Base-by-base conservation (phyloP, 2,797 vertebrate species). In the Pseudomugil tenellus region DNA sequence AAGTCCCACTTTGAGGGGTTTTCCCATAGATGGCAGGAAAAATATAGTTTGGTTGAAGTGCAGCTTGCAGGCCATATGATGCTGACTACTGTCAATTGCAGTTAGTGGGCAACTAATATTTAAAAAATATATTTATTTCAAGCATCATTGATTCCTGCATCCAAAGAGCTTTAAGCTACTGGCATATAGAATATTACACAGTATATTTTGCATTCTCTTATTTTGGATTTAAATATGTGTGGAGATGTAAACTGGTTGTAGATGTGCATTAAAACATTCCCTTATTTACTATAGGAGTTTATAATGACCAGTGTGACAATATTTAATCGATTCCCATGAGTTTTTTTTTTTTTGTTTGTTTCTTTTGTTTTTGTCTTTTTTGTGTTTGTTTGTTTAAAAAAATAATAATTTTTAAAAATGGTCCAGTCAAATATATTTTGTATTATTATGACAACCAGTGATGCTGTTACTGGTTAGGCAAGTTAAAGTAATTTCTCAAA, bases 21-120 rank as follows among this genome's bases (percentile, higher is more conserved):
- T 95, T 94, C 92, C 93, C 92, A 84, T 60, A 65, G 46, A 75
- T 35, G 64, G 39, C 64, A 75, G 72, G 64, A 25, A 34, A 32
- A 34, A 43, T 23, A 10, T 76, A 73, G 92, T 90, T 94, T 49
- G 93, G 91, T 90, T 90, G 93, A 72, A 60, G 62, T 14, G 85
- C 6, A 79, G 68, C 25, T 52, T 19, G 51, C 46, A 72, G 29
- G 13, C 25, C 28, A 74, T 43, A 74, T 19, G 35, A 77, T 51
- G 67, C 54, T 57, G 31, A 58, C 16, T 28, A 17, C 55, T 23
- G 32, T 31, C 10, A 58, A 21, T 32, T 58, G 11, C 46, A 55
- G 39, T 58, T 49, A 53, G 28, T 51, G 16, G 9, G 48, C 21
- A 14, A 26, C 21, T 1, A 17, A n/a, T 25, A 16, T 29, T 63